Evolutionary conservation across 2,113 vertebrate genomes (phyloP).

Genomic region (Hippopotamus amphibius): DNA sequence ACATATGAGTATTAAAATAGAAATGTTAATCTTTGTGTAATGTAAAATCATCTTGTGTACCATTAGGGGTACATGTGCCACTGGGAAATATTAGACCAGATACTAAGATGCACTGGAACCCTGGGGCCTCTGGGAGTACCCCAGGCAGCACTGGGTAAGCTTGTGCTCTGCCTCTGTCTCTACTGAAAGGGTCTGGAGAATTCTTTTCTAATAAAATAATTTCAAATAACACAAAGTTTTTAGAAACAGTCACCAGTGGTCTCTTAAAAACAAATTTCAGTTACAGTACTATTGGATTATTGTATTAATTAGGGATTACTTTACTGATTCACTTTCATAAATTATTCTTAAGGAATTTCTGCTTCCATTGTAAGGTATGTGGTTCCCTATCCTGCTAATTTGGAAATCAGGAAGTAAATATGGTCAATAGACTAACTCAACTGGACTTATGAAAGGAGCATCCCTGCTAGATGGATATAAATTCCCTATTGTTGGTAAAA

Average conservation of each 20-base stretch:
- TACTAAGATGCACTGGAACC: not conserved
- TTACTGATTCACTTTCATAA: constrained; percentile 54
- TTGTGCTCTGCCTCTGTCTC: not conserved
- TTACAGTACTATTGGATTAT: not conserved
- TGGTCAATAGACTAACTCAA: not conserved
- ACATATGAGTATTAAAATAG: not conserved
- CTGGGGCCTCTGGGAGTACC: not conserved
- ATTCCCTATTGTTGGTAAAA: not conserved
- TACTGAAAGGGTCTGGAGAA: not conserved
- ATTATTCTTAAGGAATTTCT: not conserved
- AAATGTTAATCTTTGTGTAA: not conserved
- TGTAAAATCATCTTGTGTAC: too few relatives aligned
- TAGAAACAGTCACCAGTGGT: not conserved
- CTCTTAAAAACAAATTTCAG: constrained; percentile 25
- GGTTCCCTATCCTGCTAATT: not conserved
- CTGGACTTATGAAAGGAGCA: not conserved
- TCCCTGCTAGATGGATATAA: not conserved
- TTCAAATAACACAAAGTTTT: not conserved
- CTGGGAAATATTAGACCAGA: too few relatives aligned
- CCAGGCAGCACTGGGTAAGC: too few relatives aligned
- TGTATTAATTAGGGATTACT: constrained; percentile 45
- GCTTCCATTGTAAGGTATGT: not conserved
- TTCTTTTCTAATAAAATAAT: not conserved
- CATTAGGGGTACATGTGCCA: too few relatives aligned
- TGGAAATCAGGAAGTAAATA: not conserved